These are phyloP conservation scores for Pteria penguin DNA, from an alignment of 2,888 invertebrate species.

Conservation along the genomic window DNA sequence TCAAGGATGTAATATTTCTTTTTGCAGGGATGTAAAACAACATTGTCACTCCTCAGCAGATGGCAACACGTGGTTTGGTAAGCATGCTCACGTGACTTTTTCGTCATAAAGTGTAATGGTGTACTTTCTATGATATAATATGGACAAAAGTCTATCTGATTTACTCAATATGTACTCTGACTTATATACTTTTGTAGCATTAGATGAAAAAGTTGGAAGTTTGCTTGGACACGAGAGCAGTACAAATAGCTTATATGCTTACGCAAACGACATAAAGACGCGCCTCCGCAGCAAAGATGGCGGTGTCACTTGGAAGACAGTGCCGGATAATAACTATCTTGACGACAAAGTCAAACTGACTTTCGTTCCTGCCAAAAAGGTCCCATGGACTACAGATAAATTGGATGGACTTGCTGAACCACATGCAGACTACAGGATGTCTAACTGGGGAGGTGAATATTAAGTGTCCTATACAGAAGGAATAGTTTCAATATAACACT, in stretches of 20 bases:
- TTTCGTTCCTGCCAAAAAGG: conserved; percentile 42
- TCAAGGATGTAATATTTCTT: too few relatives aligned
- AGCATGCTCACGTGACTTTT: neutral
- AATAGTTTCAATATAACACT: neutral
- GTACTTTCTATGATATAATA: too few relatives aligned
- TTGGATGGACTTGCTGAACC: conserved; percentile 42
- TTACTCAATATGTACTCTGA: too few relatives aligned
- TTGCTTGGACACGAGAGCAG: conserved; percentile 58
- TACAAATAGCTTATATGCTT: conserved; percentile 58
- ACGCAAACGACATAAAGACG: conserved; percentile 58
- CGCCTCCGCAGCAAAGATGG: conserved; percentile 62
- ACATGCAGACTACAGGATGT: conserved; percentile 32
- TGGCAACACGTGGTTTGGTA: conserved; percentile 47
- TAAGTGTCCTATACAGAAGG: neutral
- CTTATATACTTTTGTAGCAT: conserved; percentile 36
- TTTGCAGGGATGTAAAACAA: conserved; percentile 18
- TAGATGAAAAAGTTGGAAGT: conserved; percentile 56
- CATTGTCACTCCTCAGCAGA: conserved; percentile 42
- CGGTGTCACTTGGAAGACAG: conserved; percentile 61
- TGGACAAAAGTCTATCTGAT: too few relatives aligned
- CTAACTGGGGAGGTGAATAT: conserved; percentile 56
- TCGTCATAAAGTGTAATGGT: too few relatives aligned
- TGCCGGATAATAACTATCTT: conserved; percentile 22
- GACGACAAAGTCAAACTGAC: conserved; percentile 26
- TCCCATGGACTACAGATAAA: conserved; percentile 44